These are phyloP conservation scores for Pipistrellus nathusii DNA, from an alignment of 2,797 vertebrate species.

Conservation along the genomic window DNA sequence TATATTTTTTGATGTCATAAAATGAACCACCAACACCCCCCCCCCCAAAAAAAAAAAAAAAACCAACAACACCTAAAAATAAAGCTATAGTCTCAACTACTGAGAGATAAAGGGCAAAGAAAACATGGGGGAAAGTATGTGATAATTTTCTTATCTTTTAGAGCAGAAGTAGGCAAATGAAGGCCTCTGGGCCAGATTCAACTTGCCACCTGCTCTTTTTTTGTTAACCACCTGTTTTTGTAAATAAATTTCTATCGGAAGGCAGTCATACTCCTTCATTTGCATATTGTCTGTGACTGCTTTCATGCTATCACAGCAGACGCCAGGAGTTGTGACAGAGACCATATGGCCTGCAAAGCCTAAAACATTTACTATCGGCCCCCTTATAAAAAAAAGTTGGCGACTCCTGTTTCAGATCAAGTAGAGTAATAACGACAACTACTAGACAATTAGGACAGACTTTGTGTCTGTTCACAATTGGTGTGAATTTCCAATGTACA, in stretches of 20 bases:
- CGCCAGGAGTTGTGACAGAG: not conserved
- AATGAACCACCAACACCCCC: not conserved
- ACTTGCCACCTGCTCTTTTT: slow-evolving; percentile 9
- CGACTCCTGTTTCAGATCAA: not conserved
- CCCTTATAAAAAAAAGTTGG: not conserved
- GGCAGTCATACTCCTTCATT: not conserved
- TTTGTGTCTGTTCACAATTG: not conserved
- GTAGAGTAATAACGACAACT: slow-evolving; percentile 2
- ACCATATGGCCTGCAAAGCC: not conserved
- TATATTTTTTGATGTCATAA: not conserved
- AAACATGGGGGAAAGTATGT: too few relatives aligned
- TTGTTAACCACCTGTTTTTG: not conserved
- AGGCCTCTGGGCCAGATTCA: not conserved
- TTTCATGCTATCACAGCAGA: not conserved
- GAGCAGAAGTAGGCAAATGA: not conserved
- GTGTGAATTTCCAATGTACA: not conserved
- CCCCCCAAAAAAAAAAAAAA: not conserved
- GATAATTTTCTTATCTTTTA: not conserved
- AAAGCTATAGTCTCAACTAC: not conserved
- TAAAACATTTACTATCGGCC: slow-evolving; percentile 1
- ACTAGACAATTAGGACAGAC: not conserved
- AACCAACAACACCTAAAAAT: not conserved
- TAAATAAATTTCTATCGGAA: not conserved
- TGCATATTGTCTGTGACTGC: not conserved
- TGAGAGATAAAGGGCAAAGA: not conserved